A percentile compares a stretch with the other conserved stretches of the same genome.
Conservation (phyloP, 1,140 invertebrate genomes). For the Nixonia krombeini region DNA sequence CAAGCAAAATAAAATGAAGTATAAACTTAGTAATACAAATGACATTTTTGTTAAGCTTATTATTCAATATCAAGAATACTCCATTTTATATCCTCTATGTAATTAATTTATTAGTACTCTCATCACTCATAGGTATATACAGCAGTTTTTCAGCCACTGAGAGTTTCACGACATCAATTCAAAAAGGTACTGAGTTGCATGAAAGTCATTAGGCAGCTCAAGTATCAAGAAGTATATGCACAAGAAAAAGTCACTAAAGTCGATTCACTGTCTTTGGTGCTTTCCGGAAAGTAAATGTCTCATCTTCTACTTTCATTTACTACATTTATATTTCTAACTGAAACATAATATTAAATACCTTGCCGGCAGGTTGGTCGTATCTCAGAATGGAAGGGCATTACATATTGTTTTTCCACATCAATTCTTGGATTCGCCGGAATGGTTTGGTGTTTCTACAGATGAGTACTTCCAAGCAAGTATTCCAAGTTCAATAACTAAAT, state of each 20-base stretch:
- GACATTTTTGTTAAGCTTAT: not conserved
- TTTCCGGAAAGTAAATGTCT: constrained; percentile 87
- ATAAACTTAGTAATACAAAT: not conserved
- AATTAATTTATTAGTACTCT: no score
- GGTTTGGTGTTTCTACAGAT: constrained; percentile 91
- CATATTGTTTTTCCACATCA: constrained; percentile 92
- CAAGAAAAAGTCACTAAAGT: constrained; percentile 91
- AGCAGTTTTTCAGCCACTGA: constrained; percentile 86
- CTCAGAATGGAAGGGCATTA: constrained; percentile 86
- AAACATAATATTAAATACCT: not conserved
- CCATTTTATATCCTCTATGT: no score
- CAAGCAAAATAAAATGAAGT: constrained; percentile 62
- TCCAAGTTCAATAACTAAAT: no score
- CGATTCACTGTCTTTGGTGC: constrained; percentile 86
- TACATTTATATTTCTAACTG: not conserved
- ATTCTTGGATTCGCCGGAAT: constrained; percentile 94
- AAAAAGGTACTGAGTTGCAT: constrained; percentile 86
- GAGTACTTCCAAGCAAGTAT: constrained; percentile 86
- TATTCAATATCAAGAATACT: no score
- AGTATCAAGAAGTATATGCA: constrained; percentile 89
- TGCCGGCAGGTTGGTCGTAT: constrained; percentile 83
- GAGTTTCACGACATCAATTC: constrained; percentile 86
- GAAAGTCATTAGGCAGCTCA: constrained; percentile 83
- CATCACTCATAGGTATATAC: constrained; percentile 79
- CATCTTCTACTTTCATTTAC: constrained; percentile 1